Evolutionary conservation across 2,797 vertebrate species (phyloP).

Genomic region (Sitta carolinensis): DNA sequence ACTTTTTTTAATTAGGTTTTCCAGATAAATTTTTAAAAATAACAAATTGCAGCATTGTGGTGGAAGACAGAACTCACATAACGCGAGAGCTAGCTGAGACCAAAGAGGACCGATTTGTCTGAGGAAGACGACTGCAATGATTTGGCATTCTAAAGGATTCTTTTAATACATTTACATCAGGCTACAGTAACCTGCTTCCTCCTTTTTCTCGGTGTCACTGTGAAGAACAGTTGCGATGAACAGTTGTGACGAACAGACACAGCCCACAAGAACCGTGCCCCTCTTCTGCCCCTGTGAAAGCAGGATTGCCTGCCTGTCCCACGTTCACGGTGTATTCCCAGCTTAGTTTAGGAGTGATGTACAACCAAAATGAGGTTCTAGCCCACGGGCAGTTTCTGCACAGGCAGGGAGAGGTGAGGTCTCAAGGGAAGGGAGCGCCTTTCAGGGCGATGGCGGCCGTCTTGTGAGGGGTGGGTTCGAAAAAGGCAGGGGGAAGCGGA

Average conservation of each 20-base stretch:
- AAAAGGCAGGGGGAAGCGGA: not conserved
- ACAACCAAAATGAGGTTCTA: not conserved
- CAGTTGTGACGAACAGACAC: not conserved
- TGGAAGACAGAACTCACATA: not conserved
- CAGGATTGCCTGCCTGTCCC: too few species aligned
- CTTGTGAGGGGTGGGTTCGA: fast-evolving
- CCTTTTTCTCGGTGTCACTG: not conserved
- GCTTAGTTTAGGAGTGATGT: fast-evolving
- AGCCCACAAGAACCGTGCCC: fast-evolving
- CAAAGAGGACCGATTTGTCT: not conserved
- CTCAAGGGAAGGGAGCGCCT: fast-evolving
- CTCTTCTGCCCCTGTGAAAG: not conserved
- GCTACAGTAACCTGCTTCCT: not conserved
- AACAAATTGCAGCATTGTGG: not conserved
- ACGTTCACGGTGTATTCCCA: fast-evolving
- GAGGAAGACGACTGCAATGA: not conserved
- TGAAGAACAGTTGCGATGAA: not conserved
- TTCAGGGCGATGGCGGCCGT: not conserved
- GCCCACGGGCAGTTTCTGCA: fast-evolving
- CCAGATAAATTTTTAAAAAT: not conserved
- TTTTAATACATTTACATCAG: not conserved
- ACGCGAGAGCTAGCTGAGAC: not conserved
- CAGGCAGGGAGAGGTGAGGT: not conserved
- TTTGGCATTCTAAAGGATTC: not conserved
- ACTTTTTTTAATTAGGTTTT: not conserved